phyloP scores from a whole-genome alignment of 2,888 invertebrate genomes.

The Lingula anatina region DNA sequence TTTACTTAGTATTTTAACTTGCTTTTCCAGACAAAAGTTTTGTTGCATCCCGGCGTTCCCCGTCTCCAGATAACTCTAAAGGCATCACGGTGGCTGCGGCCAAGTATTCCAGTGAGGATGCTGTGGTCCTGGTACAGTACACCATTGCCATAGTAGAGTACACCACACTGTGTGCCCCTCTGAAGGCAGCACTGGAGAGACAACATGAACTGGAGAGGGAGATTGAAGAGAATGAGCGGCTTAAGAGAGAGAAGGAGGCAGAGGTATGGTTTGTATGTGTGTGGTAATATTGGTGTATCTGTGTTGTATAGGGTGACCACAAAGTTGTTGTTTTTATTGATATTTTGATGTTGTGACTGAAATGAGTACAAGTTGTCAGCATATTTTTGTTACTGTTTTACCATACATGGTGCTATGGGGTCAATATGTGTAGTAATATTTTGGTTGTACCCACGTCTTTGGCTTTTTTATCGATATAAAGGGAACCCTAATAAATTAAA shows the following conservation, averaged over 20 bases:
- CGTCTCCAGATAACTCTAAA: conserved; percentile 16
- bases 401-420: too few species aligned
- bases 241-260: conserved; percentile 39
- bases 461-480: too few species aligned
- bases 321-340: not conserved
- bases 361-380: too few species aligned
- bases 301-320: too few species aligned
- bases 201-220: conserved; percentile 45
- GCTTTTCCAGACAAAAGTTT: conserved; percentile 11
- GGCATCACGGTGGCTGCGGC: conserved; percentile 49
- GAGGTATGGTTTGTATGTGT: conserved; percentile 24
- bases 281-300: too few species aligned
- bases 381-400: too few species aligned
- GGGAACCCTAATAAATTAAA: too few species aligned
- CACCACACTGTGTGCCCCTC: conserved; percentile 41
- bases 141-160: conserved; percentile 52
- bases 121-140: conserved; percentile 49
- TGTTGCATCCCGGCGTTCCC: conserved; percentile 9
- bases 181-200: conserved; percentile 37
- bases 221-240: conserved; percentile 48
- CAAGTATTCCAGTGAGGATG: conserved; percentile 51
- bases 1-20: conserved; percentile 2
- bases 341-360: too few species aligned
- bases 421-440: too few species aligned
- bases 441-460: too few species aligned